These are phyloP conservation scores for Tetramorium alpestre DNA, from an alignment of 1,140 invertebrate species.

Conservation along the genomic window DNA sequence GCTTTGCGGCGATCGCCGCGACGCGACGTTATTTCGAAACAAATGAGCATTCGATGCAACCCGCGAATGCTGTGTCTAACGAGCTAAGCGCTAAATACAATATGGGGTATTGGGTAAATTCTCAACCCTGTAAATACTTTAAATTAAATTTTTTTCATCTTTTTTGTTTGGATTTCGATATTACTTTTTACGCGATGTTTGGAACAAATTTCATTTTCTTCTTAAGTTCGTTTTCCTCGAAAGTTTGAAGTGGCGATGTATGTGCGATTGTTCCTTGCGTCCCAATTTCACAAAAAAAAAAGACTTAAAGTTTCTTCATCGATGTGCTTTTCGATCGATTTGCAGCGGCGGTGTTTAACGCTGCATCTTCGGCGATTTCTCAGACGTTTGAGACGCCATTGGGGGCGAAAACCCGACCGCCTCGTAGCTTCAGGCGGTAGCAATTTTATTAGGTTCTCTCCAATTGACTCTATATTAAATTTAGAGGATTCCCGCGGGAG, in stretches of 20 bases:
- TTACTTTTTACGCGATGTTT: neutral
- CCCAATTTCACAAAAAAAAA: constrained; percentile 18
- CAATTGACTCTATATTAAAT: constrained; percentile 85
- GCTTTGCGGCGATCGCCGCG: constrained; percentile 33
- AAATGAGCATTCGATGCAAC: constrained; percentile 20
- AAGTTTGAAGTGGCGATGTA: constrained; percentile 52
- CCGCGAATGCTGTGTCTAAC: neutral
- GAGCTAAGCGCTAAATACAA: constrained; percentile 20
- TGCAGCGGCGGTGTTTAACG: constrained; percentile 82
- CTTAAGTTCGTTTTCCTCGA: constrained; percentile 22
- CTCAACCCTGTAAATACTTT: neutral
- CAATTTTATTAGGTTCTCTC: constrained; percentile 85
- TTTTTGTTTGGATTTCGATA: neutral
- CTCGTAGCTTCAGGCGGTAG: constrained; percentile 78
- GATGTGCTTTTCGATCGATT: constrained; percentile 77
- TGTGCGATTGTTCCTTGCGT: constrained; percentile 27
- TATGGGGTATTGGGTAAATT: neutral
- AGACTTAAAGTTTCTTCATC: constrained; percentile 16
- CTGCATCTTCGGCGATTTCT: constrained; percentile 82
- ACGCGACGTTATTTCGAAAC: constrained; percentile 38
- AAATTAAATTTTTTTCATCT: neutral
- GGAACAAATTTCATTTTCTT: constrained; percentile 52
- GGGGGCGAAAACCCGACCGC: constrained; percentile 50
- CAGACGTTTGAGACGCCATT: constrained; percentile 77
- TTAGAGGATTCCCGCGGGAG: constrained; percentile 81